Evolutionary conservation across 2,797 vertebrate species (phyloP).

Genomic region (Amniataba percoides): DNA sequence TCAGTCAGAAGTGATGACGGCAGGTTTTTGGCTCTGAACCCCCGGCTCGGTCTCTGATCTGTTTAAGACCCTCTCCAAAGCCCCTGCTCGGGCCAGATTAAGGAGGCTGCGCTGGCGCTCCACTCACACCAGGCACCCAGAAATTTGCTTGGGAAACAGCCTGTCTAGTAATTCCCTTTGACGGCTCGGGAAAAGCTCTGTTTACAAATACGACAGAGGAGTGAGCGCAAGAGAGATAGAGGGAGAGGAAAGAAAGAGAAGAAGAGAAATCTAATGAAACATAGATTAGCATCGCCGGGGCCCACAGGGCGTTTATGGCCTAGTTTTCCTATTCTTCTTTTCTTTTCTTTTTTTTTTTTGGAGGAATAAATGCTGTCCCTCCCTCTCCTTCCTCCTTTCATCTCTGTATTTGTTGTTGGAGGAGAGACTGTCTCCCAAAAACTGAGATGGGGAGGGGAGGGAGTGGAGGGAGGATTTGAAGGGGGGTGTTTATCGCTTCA

Average conservation of each 20-base stretch:
- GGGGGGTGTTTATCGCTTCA: constrained; percentile 45
- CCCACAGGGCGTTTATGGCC: constrained; percentile 85
- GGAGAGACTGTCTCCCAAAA: constrained; percentile 44
- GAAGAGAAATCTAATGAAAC: constrained; percentile 84
- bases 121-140: constrained; percentile 45
- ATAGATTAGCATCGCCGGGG: constrained; percentile 84
- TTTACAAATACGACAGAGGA: constrained; percentile 83
- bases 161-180: constrained; percentile 80
- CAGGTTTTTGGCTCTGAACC: constrained; percentile 67
- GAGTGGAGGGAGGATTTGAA: constrained; percentile 10
- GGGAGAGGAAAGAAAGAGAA: constrained; percentile 36
- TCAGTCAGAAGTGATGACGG: constrained; percentile 60
- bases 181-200: constrained; percentile 78
- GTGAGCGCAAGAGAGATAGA: constrained; percentile 51
- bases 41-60: constrained; percentile 75
- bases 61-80: constrained; percentile 74
- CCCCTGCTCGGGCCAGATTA: constrained; percentile 75
- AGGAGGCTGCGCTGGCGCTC: constrained; percentile 48
- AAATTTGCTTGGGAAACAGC: constrained; percentile 72
- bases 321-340: constrained; percentile 79
- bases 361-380: constrained; percentile 72
- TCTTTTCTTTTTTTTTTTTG: constrained; percentile 49
- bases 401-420: constrained; percentile 57
- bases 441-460: constrained; percentile 43
- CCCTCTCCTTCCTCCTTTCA: constrained; percentile 67